Percentiles rank a stretch among this genome's conserved stretches.
Evolutionary conservation across 2,888 invertebrate genomes (phyloP).

Genomic region (Ormyrus pomaceus): DNA sequence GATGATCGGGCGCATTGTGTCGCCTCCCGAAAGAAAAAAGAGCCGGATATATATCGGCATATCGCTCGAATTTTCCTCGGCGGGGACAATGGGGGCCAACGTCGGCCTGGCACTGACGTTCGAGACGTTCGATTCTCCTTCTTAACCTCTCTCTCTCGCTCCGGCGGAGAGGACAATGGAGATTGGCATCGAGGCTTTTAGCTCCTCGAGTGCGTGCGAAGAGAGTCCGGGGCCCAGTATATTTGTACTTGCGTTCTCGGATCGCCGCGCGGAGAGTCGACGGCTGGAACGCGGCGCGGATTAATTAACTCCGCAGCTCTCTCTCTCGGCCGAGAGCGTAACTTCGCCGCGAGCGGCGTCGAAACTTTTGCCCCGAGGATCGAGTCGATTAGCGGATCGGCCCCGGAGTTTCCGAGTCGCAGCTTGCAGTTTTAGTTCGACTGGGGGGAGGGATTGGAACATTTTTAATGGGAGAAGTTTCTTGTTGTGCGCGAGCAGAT

Average conservation of each 20-base stretch:
- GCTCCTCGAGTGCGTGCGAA: not conserved
- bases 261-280: constrained; percentile 19
- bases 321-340: too few species aligned
- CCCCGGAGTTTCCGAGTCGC: too few species aligned
- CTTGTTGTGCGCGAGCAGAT: too few species aligned
- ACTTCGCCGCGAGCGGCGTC: too few species aligned
- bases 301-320: constrained; percentile 39
- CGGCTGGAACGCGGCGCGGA: constrained; percentile 11
- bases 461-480: too few species aligned
- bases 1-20: constrained; percentile 50
- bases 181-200: constrained; percentile 48
- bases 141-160: not conserved
- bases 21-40: not conserved
- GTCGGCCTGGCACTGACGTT: constrained; percentile 61
- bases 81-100: constrained; percentile 37
- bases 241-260: not conserved
- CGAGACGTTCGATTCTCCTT: constrained; percentile 61
- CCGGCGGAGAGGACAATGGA: constrained; percentile 7
- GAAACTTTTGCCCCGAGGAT: too few species aligned
- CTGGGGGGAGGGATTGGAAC: too few species aligned
- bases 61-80: constrained; percentile 61
- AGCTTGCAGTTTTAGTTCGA: too few species aligned
- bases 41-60: constrained; percentile 56
- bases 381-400: too few species aligned
- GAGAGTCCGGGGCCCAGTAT: not conserved